These are phyloP conservation scores for Chelon auratus DNA, from an alignment of 2,797 vertebrate genomes.

Conservation along the genomic window DNA sequence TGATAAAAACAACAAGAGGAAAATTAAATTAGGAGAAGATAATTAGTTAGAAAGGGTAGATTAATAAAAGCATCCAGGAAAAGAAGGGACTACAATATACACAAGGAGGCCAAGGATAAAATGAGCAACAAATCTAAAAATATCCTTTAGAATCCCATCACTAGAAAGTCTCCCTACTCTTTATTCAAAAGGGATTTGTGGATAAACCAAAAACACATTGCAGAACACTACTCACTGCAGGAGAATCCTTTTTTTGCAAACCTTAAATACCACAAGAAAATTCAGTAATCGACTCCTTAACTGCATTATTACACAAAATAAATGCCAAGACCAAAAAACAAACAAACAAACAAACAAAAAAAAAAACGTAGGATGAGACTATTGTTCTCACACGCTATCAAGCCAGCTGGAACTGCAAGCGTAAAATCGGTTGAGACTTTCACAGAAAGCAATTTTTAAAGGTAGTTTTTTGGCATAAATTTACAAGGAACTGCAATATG, in stretches of 20 bases:
- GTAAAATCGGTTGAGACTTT: neutral
- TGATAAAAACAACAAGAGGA: conserved; percentile 19
- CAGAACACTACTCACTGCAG: conserved; percentile 25
- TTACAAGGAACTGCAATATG: conserved; percentile 24
- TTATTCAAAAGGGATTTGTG: conserved; percentile 46
- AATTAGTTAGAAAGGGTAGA: conserved; percentile 43
- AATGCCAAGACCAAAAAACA: neutral
- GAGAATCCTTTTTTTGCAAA: conserved; percentile 21
- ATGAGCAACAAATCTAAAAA: conserved; percentile 66
- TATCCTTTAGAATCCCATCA: conserved; percentile 45
- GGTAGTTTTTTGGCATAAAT: conserved; percentile 1
- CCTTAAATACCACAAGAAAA: conserved; percentile 30
- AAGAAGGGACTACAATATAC: conserved; percentile 36
- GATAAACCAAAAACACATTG: conserved; percentile 49
- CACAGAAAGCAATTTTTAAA: conserved; percentile 3
- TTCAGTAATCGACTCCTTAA: conserved; percentile 20
- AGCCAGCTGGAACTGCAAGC: neutral
- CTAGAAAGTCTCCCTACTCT: conserved; percentile 40
- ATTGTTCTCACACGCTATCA: neutral
- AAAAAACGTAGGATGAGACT: neutral
- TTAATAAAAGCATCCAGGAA: conserved; percentile 41
- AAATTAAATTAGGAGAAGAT: conserved; percentile 7
- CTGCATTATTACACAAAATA: conserved; percentile 10
- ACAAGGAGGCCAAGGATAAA: conserved; percentile 59
- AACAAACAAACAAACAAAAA: too few relatives aligned